Evolutionary conservation across 2,113 vertebrate species (phyloP).

Genomic region (Mastomys coucha): DNA sequence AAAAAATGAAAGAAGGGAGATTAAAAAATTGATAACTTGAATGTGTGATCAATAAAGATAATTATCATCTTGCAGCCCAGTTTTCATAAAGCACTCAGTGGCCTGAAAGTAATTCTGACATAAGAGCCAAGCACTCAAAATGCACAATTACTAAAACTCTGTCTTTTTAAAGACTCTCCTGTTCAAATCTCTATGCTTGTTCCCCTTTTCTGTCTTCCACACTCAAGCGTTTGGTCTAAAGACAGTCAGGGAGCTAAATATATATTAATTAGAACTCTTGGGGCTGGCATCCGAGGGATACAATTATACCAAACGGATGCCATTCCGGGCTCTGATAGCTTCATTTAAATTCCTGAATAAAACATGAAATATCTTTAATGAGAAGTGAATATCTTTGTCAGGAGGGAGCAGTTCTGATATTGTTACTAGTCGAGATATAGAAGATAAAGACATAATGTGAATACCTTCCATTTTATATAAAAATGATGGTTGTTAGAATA

Average conservation of each 20-base stretch:
- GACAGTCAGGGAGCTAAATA: slow-evolving; percentile 90
- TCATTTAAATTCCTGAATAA: slow-evolving; percentile 94
- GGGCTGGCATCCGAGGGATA: slow-evolving; percentile 90
- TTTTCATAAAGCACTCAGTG: slow-evolving; percentile 60
- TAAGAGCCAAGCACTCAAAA: slow-evolving; percentile 55
- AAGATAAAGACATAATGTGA: slow-evolving; percentile 90
- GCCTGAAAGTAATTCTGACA: slow-evolving; percentile 78
- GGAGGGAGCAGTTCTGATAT: slow-evolving; percentile 90
- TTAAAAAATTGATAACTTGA: slow-evolving; percentile 77
- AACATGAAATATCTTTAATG: slow-evolving; percentile 93
- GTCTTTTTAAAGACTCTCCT: slow-evolving; percentile 80
- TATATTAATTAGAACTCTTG: slow-evolving; percentile 94
- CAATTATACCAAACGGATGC: slow-evolving; percentile 92
- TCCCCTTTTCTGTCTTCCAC: slow-evolving; percentile 83
- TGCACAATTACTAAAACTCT: slow-evolving; percentile 63
- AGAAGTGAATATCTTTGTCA: slow-evolving; percentile 91
- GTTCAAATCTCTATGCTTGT: slow-evolving; percentile 53
- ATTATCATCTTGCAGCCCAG: slow-evolving; percentile 59
- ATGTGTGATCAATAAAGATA: slow-evolving; percentile 75
- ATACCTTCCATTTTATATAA: slow-evolving; percentile 87
- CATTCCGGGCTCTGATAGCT: slow-evolving; percentile 91
- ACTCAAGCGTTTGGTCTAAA: slow-evolving; percentile 87
- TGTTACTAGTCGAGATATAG: slow-evolving; percentile 88
- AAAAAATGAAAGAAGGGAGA: slow-evolving; percentile 57
- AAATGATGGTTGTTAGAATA: slow-evolving; percentile 88